Evolutionary conservation across 2,113 vertebrate species (phyloP), one percentile per base, ranked within the genome.

Genomic region (Oreotrochilus melanogaster): DNA sequence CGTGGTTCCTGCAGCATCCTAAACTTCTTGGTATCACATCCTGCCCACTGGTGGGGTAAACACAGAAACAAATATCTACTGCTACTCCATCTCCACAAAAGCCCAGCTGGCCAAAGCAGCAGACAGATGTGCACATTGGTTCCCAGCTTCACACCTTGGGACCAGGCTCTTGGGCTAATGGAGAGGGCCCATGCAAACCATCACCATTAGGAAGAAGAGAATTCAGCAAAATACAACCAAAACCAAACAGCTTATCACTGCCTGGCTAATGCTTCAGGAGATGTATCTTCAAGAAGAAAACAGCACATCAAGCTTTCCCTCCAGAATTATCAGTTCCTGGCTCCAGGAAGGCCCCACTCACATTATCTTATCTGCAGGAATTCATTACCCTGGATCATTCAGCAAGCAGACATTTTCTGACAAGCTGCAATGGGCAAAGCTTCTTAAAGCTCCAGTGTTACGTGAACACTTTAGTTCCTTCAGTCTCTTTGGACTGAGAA

Each of bases 91-190:
- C 30, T 28, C 35, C 10, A 45, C 51, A 83, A 69, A 31, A 28
- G 6, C 3, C 5, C 1, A 1, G 10, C 45, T 23, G 73, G 21
- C 50, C 30, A 21, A 70, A 62, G 21, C 50, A 51, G 54, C 2
- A 58, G 7, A 18, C 16, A 2, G 1, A 15, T 1, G 14, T 35
- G n/a, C 47, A 76, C 11, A 11, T 33, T 42, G 15, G 51, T 91
- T 31, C 33, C 60, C 45, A 28, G 16, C 37, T 80, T 45, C 31
- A 48, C n/a, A 57, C 19, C 11, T 0, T 0, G 42, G 58, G 25
- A n/a, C 9, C 1, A 25, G 1, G 7, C 23, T 33, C 13, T 30
- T 1, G 2, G 33, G 42, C 4, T n/a, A 56, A 48, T 0, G 27
- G 43, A 65, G 43, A 65, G 43, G 23, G 18, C 17, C 51, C 23